Base-by-base conservation (phyloP, 2,797 vertebrate species). In the Siniperca scherzeri region DNA sequence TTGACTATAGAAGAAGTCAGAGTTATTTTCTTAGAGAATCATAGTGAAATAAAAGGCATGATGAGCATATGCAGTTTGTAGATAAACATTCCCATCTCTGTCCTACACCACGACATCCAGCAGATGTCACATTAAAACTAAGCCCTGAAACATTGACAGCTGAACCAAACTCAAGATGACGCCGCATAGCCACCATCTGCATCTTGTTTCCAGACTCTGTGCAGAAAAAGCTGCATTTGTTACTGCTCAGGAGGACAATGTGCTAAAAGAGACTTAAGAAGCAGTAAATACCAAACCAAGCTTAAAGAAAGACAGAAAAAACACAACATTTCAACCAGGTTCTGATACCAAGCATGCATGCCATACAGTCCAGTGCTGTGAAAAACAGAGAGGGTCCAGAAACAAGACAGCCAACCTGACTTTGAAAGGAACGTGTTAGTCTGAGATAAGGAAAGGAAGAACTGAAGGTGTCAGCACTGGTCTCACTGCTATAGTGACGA, bases 321-420 rank as follows among this genome's bases (percentile, higher is more conserved):
- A 70, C 8, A 72, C 38, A 53, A 71, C 52, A 52, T 40, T 52
- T 62, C 30, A n/a, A 22, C 69, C 44, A 36, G 66, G 38, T 48
- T 50, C 52, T 36, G 78, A 93, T 90, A 94, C 93, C 91, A 94
- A 96, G 94, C 93, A 93, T 94, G 87, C 85, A 88, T 83, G 81
- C 61, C 44, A 25, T 14, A 30, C 22, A 69, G 42, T 65, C 67
- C 61, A 50, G 53, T n/a, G 27, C 61, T 60, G 82, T 66, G 74
- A 57, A 66, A 81, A 25, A 75, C 38, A 80, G 61, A 82, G 25
- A 62, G 40, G 21, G 56, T 65, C 65, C 38, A 64, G 53, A 70
- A 48, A 75, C 33, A 50, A 61, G 30, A 48, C 64, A 42, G 50
- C 76, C 67, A 50, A 74, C 73, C 75, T 87, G 79, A 72, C 86